Conservation (phyloP, 2,888 invertebrate species). For the Spilosoma lubricipeda region DNA sequence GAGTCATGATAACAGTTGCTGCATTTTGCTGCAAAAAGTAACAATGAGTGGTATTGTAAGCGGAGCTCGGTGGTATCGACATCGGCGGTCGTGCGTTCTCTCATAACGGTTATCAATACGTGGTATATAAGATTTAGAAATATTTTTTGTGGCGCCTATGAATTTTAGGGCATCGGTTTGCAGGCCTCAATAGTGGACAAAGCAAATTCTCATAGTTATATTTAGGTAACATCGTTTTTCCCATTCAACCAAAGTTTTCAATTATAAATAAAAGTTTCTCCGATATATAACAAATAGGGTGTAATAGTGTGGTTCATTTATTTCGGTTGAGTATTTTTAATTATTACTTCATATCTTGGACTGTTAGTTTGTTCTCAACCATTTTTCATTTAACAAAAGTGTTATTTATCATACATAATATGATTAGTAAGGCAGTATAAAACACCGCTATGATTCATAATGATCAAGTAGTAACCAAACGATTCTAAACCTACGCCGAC, state of each 20-base stretch:
- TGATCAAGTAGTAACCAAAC: background rate
- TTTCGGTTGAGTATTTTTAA: background rate
- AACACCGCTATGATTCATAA: background rate
- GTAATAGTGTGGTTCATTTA: background rate
- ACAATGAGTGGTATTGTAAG: constrained; percentile 61
- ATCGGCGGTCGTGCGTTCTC: constrained; percentile 74
- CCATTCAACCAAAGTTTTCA: background rate
- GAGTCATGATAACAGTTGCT: constrained; percentile 72
- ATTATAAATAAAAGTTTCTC: background rate
- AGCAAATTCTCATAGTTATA: background rate
- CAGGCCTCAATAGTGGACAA: constrained; percentile 67
- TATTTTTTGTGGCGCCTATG: constrained; percentile 70
- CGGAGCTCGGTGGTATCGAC: constrained; percentile 47
- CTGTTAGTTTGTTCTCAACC: background rate
- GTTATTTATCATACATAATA: background rate
- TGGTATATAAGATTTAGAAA: constrained; percentile 77
- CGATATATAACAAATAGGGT: background rate
- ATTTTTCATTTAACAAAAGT: background rate
- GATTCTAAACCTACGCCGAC: background rate
- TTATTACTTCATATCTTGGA: background rate
- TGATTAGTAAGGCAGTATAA: background rate
- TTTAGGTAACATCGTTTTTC: background rate
- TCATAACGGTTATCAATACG: constrained; percentile 79
- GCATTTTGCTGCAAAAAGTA: constrained; percentile 81
- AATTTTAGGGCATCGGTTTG: constrained; percentile 65